phyloP scores from a whole-genome alignment of 2,888 invertebrate genomes.

The Ecdyonurus torrentis region DNA sequence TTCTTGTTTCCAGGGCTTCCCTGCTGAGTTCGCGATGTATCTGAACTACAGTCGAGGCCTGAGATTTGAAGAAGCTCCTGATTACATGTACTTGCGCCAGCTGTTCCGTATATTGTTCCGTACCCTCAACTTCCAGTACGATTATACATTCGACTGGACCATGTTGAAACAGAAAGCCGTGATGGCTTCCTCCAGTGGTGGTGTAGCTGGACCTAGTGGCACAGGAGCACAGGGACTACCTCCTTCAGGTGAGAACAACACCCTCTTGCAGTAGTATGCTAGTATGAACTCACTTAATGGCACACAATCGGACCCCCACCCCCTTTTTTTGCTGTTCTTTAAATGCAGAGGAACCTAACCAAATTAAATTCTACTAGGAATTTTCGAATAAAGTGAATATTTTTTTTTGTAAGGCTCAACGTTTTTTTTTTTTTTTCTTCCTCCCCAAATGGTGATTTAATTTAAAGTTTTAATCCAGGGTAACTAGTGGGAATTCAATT shows the following conservation, averaged over 20 bases:
- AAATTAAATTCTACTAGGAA: too few relatives aligned
- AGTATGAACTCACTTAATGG: too few relatives aligned
- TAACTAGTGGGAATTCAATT: too few relatives aligned
- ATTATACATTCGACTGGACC: slow-evolving; percentile 99
- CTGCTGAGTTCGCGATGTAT: slow-evolving; percentile 99
- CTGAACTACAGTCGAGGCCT: slow-evolving; percentile 97
- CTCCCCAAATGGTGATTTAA: too few relatives aligned
- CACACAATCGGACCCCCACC: too few relatives aligned
- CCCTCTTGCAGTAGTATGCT: too few relatives aligned
- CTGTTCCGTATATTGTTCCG: slow-evolving; percentile 97
- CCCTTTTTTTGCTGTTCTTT: too few relatives aligned
- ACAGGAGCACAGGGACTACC: background rate
- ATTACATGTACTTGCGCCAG: slow-evolving; percentile 99
- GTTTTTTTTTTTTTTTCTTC: too few relatives aligned
- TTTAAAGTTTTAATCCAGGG: too few relatives aligned
- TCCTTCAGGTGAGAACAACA: background rate
- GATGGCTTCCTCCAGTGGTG: slow-evolving; percentile 13
- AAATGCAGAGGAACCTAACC: too few relatives aligned
- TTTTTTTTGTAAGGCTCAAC: too few relatives aligned
- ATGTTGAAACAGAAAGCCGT: slow-evolving; percentile 89
- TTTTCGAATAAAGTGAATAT: too few relatives aligned
- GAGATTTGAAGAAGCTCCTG: slow-evolving; percentile 95
- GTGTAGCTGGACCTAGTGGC: background rate
- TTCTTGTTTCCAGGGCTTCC: slow-evolving; percentile 58
- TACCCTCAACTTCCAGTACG: slow-evolving; percentile 97